Base-by-base conservation (phyloP, 2,888 invertebrate species). In the Thymelicus acteon region DNA sequence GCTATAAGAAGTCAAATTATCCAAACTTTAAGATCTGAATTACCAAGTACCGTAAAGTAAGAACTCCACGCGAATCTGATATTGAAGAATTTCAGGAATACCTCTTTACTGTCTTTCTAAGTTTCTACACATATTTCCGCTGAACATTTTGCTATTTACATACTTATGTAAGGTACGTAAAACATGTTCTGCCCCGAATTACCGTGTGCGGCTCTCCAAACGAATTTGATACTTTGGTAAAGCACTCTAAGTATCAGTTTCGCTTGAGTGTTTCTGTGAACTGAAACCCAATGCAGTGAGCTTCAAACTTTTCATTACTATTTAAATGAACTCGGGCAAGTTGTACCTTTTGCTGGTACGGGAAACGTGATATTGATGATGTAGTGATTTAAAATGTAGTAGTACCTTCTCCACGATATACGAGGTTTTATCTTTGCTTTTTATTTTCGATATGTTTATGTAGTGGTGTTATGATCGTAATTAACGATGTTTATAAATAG, bases 171-270 rank as follows among this genome's bases (percentile, higher is more conserved):
- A 57, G 37, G 37, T 58, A 39, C n/a, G 58, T 37, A 13, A 58
- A 58, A 58, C 58, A 39, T 58, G 31, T 57, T 57, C 10, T n/a
- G 39, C 58, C 57, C 58, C 39, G 37, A 58, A 58, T 58, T 58
- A 58, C 58, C 54, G 4, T 12, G 24, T 10, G 24, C 52, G 2
- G 31, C 58, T 12, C 37, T 39, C 39, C 39, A 58, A 58, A 7
- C 58, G n/a, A 58, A 39, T 58, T n/a, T 39, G n/a, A 58, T 58
- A 58, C 58, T 13, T 58, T 7, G 0, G 1, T 37, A 7, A n/a
- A 39, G n/a, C 58, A 58, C 19, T 39, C 0, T 39, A 58, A 10
- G 10, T 24, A 24, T 24, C 12, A 54, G 12, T 54, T 54, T 54
- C 19, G 54, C 12, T 6, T 12, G n/a, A 24, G 24, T 12, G 5